Conservation (phyloP, 1,140 invertebrate species). For the Coenobita brevimanus region DNA sequence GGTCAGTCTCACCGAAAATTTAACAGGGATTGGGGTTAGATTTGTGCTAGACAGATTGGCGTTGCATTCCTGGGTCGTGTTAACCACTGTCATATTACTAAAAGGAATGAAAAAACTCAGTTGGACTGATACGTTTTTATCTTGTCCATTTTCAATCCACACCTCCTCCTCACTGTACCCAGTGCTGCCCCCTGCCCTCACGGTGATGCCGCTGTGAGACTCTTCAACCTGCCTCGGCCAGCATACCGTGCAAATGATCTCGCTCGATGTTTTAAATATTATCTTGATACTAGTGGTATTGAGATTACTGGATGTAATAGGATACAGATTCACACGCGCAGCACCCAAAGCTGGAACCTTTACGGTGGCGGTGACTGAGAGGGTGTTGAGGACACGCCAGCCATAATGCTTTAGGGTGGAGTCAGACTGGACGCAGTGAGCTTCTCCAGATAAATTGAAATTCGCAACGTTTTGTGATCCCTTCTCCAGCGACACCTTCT, state of each 20-base stretch:
- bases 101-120: background rate
- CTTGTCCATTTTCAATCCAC: background rate
- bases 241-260: background rate
- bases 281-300: background rate
- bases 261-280: background rate
- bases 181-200: background rate
- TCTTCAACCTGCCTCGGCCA: background rate
- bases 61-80: background rate
- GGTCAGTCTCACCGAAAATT: background rate
- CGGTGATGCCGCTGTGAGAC: background rate
- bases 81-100: background rate
- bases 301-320: background rate
- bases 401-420: background rate
- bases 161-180: background rate
- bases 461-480: background rate
- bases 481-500: background rate
- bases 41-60: background rate
- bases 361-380: background rate
- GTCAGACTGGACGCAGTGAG: conserved; percentile 7
- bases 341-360: background rate
- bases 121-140: background rate
- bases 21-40: background rate
- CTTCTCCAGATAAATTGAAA: conserved; percentile 4
- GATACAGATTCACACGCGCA: background rate
- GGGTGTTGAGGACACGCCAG: background rate